Evolutionary conservation across 2,113 vertebrate genomes (phyloP), one percentile per base, ranked within the genome.

Genomic region (Leptobrachium ailaonicum): DNA sequence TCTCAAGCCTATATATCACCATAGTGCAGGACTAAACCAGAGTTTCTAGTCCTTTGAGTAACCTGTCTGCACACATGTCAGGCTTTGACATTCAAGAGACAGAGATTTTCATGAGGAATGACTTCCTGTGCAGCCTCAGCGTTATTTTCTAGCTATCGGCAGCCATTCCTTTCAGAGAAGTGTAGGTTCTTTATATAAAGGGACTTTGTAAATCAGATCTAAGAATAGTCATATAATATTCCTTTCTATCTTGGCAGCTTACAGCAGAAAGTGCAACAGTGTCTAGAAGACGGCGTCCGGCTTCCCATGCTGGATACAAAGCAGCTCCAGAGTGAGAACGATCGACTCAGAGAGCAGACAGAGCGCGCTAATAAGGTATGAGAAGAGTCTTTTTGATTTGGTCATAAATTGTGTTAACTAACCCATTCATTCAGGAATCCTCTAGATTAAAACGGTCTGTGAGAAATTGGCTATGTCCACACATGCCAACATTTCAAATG

Each of bases 261-360:
- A 79, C 95, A 97, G 80, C 92, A 96, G 82, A 98, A 99, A 87
- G 96, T 99, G 75, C 95, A 98, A 90, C 93, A 92, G 87, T 99
- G 97, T 87, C 87, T 99, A 82, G 95, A 96, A 84, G 97, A 99
- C 72, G 97, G 97, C 2, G 94, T 96, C 41, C 93, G 97, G 66
- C 89, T 97, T 78, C 95, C 96, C 9, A 93, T 98, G 92, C 82
- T 96, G 88, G 96, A 98, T 87, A 88, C 96, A 80, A 98, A 97
- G 83, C 94, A 94, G 66, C 94, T 98, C 73, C 95, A 98, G 84
- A 91, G 76, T 70, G 96, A 98, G 85, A 98, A 98, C 83, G 86
- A 91, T 56, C 82, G 84, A 14, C 94, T 99, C 20, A 87, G 90
- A 85, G 90, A 96, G 82, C 92, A 95, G 87, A 94, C 92, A 60